Base-by-base conservation (phyloP, 2,888 invertebrate species). In the Aradus depressus region DNA sequence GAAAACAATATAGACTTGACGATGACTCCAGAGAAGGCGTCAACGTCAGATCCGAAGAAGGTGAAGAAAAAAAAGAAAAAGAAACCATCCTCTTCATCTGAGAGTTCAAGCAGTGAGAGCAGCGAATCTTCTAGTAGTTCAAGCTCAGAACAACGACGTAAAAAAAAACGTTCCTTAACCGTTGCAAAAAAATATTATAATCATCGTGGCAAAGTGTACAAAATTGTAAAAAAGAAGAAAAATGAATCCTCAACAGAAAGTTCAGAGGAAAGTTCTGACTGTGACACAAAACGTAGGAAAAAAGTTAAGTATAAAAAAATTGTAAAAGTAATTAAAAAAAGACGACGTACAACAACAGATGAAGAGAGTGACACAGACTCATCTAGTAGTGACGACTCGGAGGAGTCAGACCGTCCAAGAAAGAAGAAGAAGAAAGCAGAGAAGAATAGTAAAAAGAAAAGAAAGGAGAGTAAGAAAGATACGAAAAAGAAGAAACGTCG, bases 201-300 rank as follows among this genome's bases (percentile, higher is more conserved):
- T n/a, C 58, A 60, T 35, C 54, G 58, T 6, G 60, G 60, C n/a
- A 60, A 61, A 41, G 50, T 60, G 10, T 60, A 60, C 12, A 62
- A 61, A 44, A 56, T 59, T 34, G 50, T 60, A n/a, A 60, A 61
- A 43, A 61, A 59, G 53, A 59, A 58, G 44, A 54, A 51, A 50
- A 43, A 55, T 39, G 55, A 59, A 35, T 50, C 58, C 12, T 57
- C 60, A 18, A 55, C 58, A 26, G 60, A 59, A 42, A 57, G 54
- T 41, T 57, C 56, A 18, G 56, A 58, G 18, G 57, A 58, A 22
- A 56, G 57, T 32, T 60, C 59, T 18, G 58, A 58, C 26, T 56
- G 59, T 4, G 58, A 57, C 25, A 35, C 51, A 18, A 57, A 53
- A 31, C 47, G 44, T 39, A 59, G 47, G 18, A 53, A 38, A 41